phyloP scores from a whole-genome alignment of 2,797 vertebrate species.

The Halcyon smyrnensis region DNA sequence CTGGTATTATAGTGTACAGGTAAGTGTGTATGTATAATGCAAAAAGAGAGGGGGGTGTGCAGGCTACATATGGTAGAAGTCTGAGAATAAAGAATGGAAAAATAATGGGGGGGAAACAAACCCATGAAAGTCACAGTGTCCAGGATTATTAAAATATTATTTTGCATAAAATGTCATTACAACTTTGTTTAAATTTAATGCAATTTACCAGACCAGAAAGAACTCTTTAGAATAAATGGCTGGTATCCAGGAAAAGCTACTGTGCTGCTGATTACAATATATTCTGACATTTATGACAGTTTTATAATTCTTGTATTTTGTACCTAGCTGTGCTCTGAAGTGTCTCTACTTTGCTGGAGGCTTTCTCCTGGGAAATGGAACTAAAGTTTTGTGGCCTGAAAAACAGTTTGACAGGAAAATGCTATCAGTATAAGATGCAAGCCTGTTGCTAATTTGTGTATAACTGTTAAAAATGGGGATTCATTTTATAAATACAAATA shows the following conservation, averaged over 20 bases:
- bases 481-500: neutral
- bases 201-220: conserved; percentile 79
- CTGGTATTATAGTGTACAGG: neutral
- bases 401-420: conserved; percentile 58
- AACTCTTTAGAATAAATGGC: conserved; percentile 76
- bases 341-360: conserved; percentile 72
- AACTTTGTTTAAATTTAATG: conserved; percentile 78
- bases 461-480: neutral
- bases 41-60: neutral
- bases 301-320: conserved; percentile 78
- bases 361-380: conserved; percentile 72
- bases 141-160: conserved; percentile 76
- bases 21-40: neutral
- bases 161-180: conserved; percentile 73
- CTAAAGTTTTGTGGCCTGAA: conserved; percentile 72
- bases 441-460: conserved; percentile 12
- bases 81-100: neutral
- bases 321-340: conserved; percentile 74
- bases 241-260: conserved; percentile 75
- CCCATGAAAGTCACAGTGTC: conserved; percentile 21
- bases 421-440: neutral
- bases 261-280: conserved; percentile 77
- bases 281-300: conserved; percentile 81
- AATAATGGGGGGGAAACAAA: neutral
- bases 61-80: neutral